Conservation (phyloP, 2,797 vertebrate species). For the Labroides dimidiatus region DNA sequence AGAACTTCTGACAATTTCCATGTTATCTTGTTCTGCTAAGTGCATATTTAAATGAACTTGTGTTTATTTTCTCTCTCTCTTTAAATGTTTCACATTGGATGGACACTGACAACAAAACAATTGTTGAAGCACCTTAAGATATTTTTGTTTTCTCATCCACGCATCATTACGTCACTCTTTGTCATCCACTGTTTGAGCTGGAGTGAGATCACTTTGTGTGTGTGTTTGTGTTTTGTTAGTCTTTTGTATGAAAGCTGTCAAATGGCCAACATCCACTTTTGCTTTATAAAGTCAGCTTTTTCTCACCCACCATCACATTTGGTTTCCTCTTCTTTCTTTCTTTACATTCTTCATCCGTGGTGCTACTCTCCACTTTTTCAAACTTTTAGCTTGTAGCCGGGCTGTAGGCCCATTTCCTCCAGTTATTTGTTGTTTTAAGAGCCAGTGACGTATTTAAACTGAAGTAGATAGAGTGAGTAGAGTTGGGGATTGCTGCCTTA, state of each 20-base stretch:
- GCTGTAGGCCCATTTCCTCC: slow-evolving; percentile 31
- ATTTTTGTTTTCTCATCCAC: slow-evolving; percentile 67
- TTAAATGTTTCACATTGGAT: slow-evolving; percentile 54
- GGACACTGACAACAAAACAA: slow-evolving; percentile 60
- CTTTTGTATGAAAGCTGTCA: slow-evolving; percentile 91
- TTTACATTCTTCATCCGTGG: slow-evolving; percentile 51
- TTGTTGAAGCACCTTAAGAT: slow-evolving; percentile 89
- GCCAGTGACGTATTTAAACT: slow-evolving; percentile 50
- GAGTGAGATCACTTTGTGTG: slow-evolving; percentile 61
- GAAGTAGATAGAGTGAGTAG: slow-evolving; percentile 51
- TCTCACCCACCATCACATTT: slow-evolving; percentile 80
- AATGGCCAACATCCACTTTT: slow-evolving; percentile 82
- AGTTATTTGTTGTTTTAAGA: slow-evolving; percentile 33
- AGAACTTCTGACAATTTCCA: slow-evolving; percentile 33
- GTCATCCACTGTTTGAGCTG: slow-evolving; percentile 55
- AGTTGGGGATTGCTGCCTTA: slow-evolving; percentile 70
- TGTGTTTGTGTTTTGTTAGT: slow-evolving; percentile 88
- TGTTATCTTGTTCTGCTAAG: slow-evolving; percentile 33
- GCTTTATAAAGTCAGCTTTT: slow-evolving; percentile 88
- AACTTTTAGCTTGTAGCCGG: slow-evolving; percentile 25
- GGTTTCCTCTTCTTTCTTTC: slow-evolving; percentile 72
- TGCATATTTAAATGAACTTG: slow-evolving; percentile 37
- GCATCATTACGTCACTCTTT: slow-evolving; percentile 43
- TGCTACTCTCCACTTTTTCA: slow-evolving; percentile 44
- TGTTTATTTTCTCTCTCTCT: slow-evolving; percentile 37